Base-by-base conservation (phyloP, 2,888 invertebrate species). In the Athalia rosae region DNA sequence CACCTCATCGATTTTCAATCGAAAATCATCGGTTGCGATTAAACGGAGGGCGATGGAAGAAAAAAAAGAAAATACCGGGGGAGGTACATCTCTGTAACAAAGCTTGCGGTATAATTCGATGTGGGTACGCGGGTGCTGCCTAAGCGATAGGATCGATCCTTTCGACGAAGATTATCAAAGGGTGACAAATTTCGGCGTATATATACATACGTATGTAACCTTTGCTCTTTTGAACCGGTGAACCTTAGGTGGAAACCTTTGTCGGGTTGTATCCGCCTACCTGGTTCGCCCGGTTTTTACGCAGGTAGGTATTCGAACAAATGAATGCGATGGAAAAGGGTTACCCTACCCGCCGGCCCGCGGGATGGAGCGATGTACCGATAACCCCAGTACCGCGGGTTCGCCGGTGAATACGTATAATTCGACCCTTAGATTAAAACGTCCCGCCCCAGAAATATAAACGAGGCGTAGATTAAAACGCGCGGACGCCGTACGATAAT, bases 381-480 rank as follows among this genome's bases (percentile, higher is more conserved):
- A 80, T 81, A 80, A 81, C 74, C 47, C 59, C 69, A 58, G 47
- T 56, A 67, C 53, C 76, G 66, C 66, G 61, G 80, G 79, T 78
- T 79, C 80, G 79, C n/a, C n/a, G n/a, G n/a, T 76, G 79, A 81
- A 85, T 81, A 83, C 83, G 81, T 28, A 28, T 28, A 28, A 28
- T 28, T 83, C 82, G 81, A 81, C 81, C 83, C 81, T 84, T 84
- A 84, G 85, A 85, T 85, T 86, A 86, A 85, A 86, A 84, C 83
- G 83, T 81, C 82, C 80, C 78, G 77, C 77, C 59, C 50, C 61
- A 48, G 28, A 45, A 71, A 43, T 56, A 58, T 56, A 58, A 7
- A 59, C 59, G 69, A 59, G 69, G 78, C 76, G 79, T 78, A 82
- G 82, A 85, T 85, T 85, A 85, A 85, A 85, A 85, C 80, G 76